Evolutionary conservation across 2,888 invertebrate genomes (phyloP).

Genomic region (Xylocampa areola): DNA sequence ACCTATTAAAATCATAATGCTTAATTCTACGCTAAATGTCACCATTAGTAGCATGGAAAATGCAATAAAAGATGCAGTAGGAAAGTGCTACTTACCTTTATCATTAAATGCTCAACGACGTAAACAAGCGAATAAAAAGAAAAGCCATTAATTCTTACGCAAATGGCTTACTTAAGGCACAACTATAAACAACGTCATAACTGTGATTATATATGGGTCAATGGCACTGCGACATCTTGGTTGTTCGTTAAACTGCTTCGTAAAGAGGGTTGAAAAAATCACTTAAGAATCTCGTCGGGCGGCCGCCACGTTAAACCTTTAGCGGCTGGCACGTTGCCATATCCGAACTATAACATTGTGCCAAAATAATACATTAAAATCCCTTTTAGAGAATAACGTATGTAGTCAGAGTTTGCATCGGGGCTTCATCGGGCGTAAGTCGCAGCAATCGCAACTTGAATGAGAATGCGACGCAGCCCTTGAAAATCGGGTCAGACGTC

Average conservation of each 20-base stretch:
- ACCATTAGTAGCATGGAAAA: conserved; percentile 43
- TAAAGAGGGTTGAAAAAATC: conserved; percentile 82
- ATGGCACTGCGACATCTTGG: conserved; percentile 82
- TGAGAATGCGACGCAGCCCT: conserved; percentile 71
- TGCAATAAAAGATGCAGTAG: conserved; percentile 44
- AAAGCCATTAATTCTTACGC: conserved; percentile 64
- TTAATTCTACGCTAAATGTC: neutral
- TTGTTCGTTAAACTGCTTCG: conserved; percentile 82
- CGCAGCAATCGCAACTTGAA: conserved; percentile 62
- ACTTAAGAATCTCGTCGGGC: conserved; percentile 81
- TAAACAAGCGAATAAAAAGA: conserved; percentile 59
- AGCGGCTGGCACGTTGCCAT: conserved; percentile 82
- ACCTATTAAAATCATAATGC: neutral
- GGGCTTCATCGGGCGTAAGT: conserved; percentile 64
- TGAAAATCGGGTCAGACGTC: conserved; percentile 80
- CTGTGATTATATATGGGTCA: conserved; percentile 83
- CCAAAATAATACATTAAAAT: conserved; percentile 88
- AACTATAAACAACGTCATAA: conserved; percentile 79
- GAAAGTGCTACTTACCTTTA: conserved; percentile 56
- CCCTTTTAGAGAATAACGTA: conserved; percentile 78
- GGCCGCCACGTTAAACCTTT: conserved; percentile 83
- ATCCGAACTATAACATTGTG: conserved; percentile 76
- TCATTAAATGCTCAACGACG: conserved; percentile 57
- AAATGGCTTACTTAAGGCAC: conserved; percentile 72
- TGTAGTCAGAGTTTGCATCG: conserved; percentile 76